Percentiles rank a stretch among this genome's conserved stretches.
These are phyloP conservation scores for Percina caprodes DNA, from an alignment of 2,113 vertebrate species.

Conservation along the genomic window DNA sequence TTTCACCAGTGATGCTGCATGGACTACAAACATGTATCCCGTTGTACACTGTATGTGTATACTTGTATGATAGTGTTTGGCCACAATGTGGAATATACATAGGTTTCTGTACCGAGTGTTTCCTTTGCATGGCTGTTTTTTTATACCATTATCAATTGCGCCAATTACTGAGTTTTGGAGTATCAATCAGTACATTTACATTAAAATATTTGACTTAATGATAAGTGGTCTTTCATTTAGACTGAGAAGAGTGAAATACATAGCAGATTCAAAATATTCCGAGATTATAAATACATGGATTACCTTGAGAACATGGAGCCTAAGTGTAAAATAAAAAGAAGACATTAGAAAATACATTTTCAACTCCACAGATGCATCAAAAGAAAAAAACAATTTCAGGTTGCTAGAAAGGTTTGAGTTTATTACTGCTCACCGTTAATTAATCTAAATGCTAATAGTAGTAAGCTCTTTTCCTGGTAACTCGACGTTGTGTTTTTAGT, in stretches of 20 bases:
- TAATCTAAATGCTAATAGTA: neutral
- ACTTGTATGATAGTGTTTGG: conserved; percentile 13
- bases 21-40: conserved; percentile 27
- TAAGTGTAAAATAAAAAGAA: neutral
- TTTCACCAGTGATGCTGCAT: neutral
- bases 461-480: neutral
- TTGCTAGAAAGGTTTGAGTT: conserved; percentile 27
- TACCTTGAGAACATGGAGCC: neutral
- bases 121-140: conserved; percentile 16
- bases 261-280: neutral
- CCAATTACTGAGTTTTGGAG: conserved; percentile 18
- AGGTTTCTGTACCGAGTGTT: neutral
- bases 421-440: conserved; percentile 13
- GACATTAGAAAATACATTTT: no score
- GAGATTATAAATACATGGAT: neutral
- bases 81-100: conserved; percentile 7
- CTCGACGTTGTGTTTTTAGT: neutral
- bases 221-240: conserved; percentile 14
- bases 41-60: conserved; percentile 13
- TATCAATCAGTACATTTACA: conserved; percentile 22
- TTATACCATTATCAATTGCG: conserved; percentile 19
- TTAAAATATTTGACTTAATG: conserved; percentile 46
- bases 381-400: neutral
- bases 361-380: neutral
- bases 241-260: neutral